Evolutionary conservation across 2,797 vertebrate genomes (phyloP), one percentile per base, ranked within the genome.

Genomic region (Cryptoblepharus egeriae): DNA sequence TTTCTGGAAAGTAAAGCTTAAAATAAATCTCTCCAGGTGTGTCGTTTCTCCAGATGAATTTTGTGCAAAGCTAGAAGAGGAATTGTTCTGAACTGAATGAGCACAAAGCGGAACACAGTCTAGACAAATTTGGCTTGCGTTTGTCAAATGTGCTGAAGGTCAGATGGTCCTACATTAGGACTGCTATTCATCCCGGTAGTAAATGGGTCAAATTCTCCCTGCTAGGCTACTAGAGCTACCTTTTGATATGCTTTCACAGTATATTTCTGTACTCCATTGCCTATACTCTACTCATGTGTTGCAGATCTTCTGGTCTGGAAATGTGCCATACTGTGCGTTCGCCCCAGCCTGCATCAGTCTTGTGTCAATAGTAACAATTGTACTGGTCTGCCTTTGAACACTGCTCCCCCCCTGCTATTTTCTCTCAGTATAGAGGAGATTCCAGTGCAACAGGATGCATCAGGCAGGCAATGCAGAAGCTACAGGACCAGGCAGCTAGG

Each of bases 1-100:
- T 55, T 84, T 75, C 75, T 79, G 42, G 18, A 75, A 69, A 13
- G 6, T 30, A 49, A n/a, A 77, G 61, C 28, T 63, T 64, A 68
- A 35, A 49, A 67, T 24, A 55, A 55, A 28, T 37, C 12, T 16
- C 15, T 16, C 8, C 20, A 49, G n/a, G n/a, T 52, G 28, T 18
- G 20, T 32, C 3, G 10, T 65, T 22, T 67, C 24, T n/a, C 42
- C 22, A 15, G 55, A 26, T 24, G 15, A 61, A n/a, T 75, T 67
- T 78, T 55, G 75, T 64, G n/a, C 22, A 67, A 52, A 52, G 63
- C 32, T 67, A 8, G 52, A 67, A 22, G 24, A 10, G 30, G 22
- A 77, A 52, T 22, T 30, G 7, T 12, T 55, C 16, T 32, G 32
- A 11, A 74, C 32, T 58, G 2, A 26, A 58, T 37, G 55, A 26